phyloP scores from a whole-genome alignment of 1,140 invertebrate species.

The Arctopsyche grandis region DNA sequence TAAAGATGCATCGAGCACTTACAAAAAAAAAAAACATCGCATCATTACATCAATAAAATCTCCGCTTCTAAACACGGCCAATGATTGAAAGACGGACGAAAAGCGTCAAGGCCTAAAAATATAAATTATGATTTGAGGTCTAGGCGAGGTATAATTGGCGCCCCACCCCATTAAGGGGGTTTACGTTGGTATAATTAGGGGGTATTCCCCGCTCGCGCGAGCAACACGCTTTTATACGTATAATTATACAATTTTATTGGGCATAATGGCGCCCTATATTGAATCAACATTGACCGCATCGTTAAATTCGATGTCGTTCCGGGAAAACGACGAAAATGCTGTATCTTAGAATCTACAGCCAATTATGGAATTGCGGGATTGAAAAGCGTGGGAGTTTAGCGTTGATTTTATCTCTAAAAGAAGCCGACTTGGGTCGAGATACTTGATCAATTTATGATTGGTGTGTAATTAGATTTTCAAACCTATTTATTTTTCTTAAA shows the following conservation, averaged over 20 bases:
- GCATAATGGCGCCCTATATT: conserved; percentile 31
- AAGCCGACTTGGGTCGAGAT: no score
- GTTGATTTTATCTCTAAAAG: background rate
- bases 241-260: conserved; percentile 41
- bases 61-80: background rate
- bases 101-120: background rate
- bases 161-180: conserved; percentile 8
- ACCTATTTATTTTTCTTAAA: no score
- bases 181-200: conserved; percentile 26
- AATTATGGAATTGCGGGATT: background rate
- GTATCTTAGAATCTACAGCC: background rate
- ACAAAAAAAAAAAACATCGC: no score
- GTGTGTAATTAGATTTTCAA: no score
- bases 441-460: no score
- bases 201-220: conserved; percentile 3
- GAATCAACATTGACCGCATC: conserved; percentile 9
- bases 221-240: conserved; percentile 10
- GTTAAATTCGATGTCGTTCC: background rate
- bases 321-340: background rate
- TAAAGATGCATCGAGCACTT: no score
- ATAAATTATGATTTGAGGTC: background rate
- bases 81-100: background rate
- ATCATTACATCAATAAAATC: no score
- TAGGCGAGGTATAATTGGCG: background rate
- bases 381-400: background rate